phyloP scores from a whole-genome alignment of 1,140 invertebrate species.

The Oncopodura yosiiana region DNA sequence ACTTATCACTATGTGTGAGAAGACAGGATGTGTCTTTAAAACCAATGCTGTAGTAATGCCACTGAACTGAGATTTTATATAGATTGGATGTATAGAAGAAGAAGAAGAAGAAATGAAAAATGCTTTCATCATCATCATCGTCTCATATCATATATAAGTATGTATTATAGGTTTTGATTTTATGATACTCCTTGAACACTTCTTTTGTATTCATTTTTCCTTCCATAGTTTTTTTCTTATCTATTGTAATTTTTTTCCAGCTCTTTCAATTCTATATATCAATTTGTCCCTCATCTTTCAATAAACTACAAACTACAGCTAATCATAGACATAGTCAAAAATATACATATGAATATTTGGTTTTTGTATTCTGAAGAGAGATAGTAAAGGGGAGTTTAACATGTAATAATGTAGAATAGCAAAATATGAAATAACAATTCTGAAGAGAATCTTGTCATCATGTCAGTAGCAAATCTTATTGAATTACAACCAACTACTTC shows the following conservation, averaged over 20 bases:
- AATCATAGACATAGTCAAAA: background rate
- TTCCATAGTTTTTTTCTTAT: background rate
- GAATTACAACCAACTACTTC: background rate
- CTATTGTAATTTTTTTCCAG: background rate
- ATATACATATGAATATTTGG: background rate
- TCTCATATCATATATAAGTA: no score
- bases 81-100: no score
- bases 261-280: conserved; percentile 6
- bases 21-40: no score
- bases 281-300: conserved; percentile 15
- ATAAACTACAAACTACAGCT: conserved; percentile 14
- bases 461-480: background rate
- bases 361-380: background rate
- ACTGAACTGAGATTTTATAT: no score
- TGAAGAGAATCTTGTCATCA: background rate
- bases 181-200: conserved; percentile 7
- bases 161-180: no score
- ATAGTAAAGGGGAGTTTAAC: conserved; percentile 1
- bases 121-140: no score
- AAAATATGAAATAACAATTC: background rate
- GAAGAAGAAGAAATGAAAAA: no score
- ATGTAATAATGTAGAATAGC: background rate
- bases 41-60: no score
- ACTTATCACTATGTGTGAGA: no score
- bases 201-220: conserved; percentile 2